These are phyloP conservation scores for Trachelipus rathkii DNA, from an alignment of 1,140 invertebrate species.

Conservation along the genomic window DNA sequence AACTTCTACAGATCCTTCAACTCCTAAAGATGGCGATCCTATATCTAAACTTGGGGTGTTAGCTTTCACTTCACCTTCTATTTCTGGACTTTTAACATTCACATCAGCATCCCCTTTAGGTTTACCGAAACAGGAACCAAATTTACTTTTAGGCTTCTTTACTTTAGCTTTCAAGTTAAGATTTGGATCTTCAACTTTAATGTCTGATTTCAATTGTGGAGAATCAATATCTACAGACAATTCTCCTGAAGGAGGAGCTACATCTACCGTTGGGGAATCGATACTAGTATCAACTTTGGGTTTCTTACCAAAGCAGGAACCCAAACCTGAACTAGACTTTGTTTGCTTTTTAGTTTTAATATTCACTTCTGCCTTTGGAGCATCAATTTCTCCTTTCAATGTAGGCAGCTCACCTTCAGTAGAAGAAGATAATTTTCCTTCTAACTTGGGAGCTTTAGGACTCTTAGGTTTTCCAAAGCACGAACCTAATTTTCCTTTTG, in stretches of 20 bases:
- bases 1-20: slow-evolving; percentile 14
- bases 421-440: slow-evolving; percentile 27
- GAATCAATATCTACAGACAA: slow-evolving; percentile 12
- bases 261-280: slow-evolving; percentile 3
- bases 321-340: slow-evolving; percentile 35
- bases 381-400: slow-evolving; percentile 14
- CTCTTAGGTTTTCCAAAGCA: slow-evolving; percentile 36
- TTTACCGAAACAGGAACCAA: slow-evolving; percentile 35
- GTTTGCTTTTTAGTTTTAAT: slow-evolving; percentile 2
- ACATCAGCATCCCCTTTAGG: slow-evolving; percentile 18
- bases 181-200: slow-evolving; percentile 19
- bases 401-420: slow-evolving; percentile 23
- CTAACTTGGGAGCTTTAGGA: slow-evolving; percentile 7
- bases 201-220: not conserved
- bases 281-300: slow-evolving; percentile 25
- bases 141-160: slow-evolving; percentile 19
- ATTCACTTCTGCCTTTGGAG: slow-evolving; percentile 18
- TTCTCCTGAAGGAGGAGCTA: slow-evolving; percentile 17
- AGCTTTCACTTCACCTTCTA: slow-evolving; percentile 7
- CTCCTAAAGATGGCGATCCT: not conserved
- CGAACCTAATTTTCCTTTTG: slow-evolving; percentile 32
- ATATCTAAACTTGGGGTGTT: slow-evolving; percentile 1
- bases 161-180: slow-evolving; percentile 12
- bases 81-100: slow-evolving; percentile 23
- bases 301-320: slow-evolving; percentile 28